Percentiles rank a stretch among this genome's conserved stretches.
phyloP scores from a whole-genome alignment of 2,797 vertebrate genomes.

The Cryptoblepharus egeriae region DNA sequence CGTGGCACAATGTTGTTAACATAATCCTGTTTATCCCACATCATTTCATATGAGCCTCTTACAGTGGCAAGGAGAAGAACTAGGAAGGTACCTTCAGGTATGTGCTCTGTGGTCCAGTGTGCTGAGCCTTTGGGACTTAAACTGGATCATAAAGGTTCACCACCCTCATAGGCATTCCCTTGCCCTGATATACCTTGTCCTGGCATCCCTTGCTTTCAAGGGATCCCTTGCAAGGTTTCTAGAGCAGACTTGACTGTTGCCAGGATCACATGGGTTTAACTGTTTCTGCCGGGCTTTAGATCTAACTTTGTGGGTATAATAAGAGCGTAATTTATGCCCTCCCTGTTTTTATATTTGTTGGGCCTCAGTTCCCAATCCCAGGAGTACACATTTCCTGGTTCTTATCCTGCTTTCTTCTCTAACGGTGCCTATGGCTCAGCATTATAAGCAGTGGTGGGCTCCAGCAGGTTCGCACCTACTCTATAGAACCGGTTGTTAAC shows the following conservation, averaged over 20 bases:
- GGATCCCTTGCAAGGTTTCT: not conserved
- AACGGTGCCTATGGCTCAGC: not conserved
- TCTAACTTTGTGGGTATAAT: too few relatives aligned
- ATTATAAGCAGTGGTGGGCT: too few relatives aligned
- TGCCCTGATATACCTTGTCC: not conserved
- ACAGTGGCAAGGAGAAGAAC: too few relatives aligned
- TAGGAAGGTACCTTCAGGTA: too few relatives aligned
- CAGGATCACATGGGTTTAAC: not conserved
- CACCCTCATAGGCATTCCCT: not conserved
- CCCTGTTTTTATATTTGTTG: too few relatives aligned
- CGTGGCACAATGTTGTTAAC: not conserved
- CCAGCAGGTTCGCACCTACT: too few relatives aligned
- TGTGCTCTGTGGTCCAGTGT: not conserved
- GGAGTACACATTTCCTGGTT: too few relatives aligned
- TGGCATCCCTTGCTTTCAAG: not conserved
- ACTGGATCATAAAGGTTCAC: not conserved
- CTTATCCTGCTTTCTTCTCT: not conserved
- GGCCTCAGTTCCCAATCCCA: too few relatives aligned
- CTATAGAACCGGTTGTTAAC: too few relatives aligned
- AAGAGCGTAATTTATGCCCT: too few relatives aligned
- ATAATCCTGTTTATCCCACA: not conserved
- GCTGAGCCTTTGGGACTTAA: not conserved
- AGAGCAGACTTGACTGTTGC: not conserved
- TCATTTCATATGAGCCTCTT: not conserved
- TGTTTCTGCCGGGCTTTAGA: not conserved